Evolutionary conservation across 2,888 invertebrate genomes (phyloP).

Genomic region (Colostygia pectinataria): DNA sequence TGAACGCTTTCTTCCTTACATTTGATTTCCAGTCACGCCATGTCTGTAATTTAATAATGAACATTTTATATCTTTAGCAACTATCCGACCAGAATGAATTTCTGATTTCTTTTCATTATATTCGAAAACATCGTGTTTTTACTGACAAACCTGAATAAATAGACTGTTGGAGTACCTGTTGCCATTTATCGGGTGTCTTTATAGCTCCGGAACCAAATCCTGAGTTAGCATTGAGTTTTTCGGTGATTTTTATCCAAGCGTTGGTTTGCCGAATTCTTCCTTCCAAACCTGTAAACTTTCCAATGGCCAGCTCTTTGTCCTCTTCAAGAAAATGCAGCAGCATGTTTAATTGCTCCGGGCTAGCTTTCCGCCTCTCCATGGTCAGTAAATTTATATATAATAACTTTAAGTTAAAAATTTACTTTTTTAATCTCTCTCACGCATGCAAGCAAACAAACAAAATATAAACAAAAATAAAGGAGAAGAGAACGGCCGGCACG

Average conservation of each 20-base stretch:
- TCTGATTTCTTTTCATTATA: too few relatives aligned
- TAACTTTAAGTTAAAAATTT: too few relatives aligned
- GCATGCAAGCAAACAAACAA: too few relatives aligned
- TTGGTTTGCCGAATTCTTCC: slow-evolving; percentile 61
- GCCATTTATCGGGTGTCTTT: slow-evolving; percentile 68
- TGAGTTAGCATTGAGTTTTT: slow-evolving; percentile 62
- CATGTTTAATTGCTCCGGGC: slow-evolving; percentile 64
- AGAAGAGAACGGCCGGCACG: too few relatives aligned
- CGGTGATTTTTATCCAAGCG: slow-evolving; percentile 64
- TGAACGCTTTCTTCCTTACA: slow-evolving; percentile 65
- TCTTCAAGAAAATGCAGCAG: slow-evolving; percentile 59
- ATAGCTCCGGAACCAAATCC: slow-evolving; percentile 64
- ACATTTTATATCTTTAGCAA: too few relatives aligned
- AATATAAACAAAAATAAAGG: too few relatives aligned
- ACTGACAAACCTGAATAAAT: neutral
- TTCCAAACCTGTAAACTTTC: slow-evolving; percentile 58
- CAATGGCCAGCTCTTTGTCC: slow-evolving; percentile 61
- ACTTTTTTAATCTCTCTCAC: too few relatives aligned
- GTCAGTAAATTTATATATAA: too few relatives aligned
- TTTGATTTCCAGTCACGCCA: slow-evolving; percentile 69
- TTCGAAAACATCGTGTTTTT: too few relatives aligned
- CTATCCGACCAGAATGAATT: too few relatives aligned
- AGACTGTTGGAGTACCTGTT: slow-evolving; percentile 46
- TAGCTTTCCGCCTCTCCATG: slow-evolving; percentile 52
- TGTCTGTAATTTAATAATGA: slow-evolving; percentile 54